Evolutionary conservation across 2,797 vertebrate species (phyloP).

Genomic region (Rhinoraja longicauda): DNA sequence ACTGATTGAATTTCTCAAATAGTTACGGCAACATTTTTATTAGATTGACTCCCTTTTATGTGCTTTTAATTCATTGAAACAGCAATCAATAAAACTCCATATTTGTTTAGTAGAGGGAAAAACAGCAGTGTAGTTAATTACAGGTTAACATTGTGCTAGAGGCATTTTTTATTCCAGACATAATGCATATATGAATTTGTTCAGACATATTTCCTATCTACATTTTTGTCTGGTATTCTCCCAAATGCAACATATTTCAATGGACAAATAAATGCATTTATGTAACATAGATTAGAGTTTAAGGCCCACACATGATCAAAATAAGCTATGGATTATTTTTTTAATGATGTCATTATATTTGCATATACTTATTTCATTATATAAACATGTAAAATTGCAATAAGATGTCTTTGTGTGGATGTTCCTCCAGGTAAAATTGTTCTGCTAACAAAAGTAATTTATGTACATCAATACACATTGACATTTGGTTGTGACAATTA

Average conservation of each 20-base stretch:
- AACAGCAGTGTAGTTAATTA: slow-evolving; percentile 31
- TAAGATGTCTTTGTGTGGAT: not conserved
- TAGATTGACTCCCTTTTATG: not conserved
- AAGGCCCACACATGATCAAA: not conserved
- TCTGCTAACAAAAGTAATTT: not conserved
- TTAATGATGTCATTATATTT: not conserved
- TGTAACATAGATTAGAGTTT: not conserved
- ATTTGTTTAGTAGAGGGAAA: slow-evolving; percentile 20
- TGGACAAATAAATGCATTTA: slow-evolving; percentile 9
- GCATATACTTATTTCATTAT: not conserved
- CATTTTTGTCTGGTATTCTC: not conserved
- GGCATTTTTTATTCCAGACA: slow-evolving; percentile 35
- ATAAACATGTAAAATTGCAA: not conserved
- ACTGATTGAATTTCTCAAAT: slow-evolving; percentile 1
- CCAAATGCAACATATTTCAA: not conserved
- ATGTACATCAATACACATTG: not conserved
- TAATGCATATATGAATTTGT: slow-evolving; percentile 25
- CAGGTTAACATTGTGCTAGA: slow-evolving; percentile 30
- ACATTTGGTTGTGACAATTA: not conserved
- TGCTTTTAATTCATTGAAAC: slow-evolving; percentile 23
- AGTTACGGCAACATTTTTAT: slow-evolving; percentile 1
- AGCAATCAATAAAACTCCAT: slow-evolving; percentile 28
- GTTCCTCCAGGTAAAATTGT: not conserved
- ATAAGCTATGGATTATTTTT: not conserved
- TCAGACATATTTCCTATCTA: slow-evolving; percentile 33